Percentiles rank a stretch among this genome's conserved stretches.
phyloP scores from a whole-genome alignment of 2,113 vertebrate genomes.

The Phasianus colchicus region DNA sequence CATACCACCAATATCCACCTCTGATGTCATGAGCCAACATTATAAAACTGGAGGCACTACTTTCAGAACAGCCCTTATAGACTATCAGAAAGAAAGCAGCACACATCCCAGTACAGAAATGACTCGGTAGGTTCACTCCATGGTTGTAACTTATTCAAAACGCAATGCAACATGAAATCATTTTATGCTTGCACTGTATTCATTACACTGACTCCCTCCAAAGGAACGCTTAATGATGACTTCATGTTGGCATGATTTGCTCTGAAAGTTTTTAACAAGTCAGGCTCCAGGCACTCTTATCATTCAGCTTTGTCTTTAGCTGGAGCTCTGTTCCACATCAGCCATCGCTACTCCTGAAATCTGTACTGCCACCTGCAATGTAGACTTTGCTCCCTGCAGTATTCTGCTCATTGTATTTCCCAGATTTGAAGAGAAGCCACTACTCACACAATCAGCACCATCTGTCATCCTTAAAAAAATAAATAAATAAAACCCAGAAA shows the following conservation, averaged over 20 bases:
- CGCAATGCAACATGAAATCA: not conserved
- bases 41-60: not conserved
- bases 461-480: not conserved
- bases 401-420: not conserved
- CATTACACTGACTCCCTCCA: not conserved
- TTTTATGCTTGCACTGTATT: not conserved
- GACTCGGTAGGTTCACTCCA: not conserved
- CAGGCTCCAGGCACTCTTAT: not conserved
- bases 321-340: not conserved
- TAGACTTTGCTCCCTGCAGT: not conserved
- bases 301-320: not conserved
- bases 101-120: not conserved
- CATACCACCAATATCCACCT: not conserved
- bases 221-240: not conserved
- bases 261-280: not conserved
- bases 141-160: not conserved
- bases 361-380: not conserved
- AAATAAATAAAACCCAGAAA: not conserved
- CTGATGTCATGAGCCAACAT: not conserved
- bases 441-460: not conserved
- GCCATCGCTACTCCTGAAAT: not conserved
- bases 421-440: not conserved
- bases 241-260: not conserved
- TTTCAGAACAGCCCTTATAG: not conserved
- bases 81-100: not conserved